Base-by-base conservation (phyloP, 2,797 vertebrate species). In the Garrulus glandarius region DNA sequence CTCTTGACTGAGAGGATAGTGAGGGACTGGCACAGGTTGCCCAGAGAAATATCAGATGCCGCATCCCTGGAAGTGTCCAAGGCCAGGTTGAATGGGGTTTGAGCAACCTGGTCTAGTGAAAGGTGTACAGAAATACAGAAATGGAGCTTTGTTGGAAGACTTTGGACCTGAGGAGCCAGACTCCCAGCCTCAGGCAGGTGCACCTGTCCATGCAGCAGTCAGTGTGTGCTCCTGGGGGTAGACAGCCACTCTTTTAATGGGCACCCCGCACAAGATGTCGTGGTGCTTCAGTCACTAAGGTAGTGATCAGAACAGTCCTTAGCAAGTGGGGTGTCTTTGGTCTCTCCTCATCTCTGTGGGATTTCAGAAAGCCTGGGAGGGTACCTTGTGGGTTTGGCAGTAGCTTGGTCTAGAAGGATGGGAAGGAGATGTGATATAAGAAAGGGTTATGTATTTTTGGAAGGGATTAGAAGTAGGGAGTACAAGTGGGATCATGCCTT, bases 141-240 rank as follows among this genome's bases (percentile, higher is more conserved):
- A 30, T 10, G 57, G 71, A 57, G 30, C 55, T 89, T 77, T 91
- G 18, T 12, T 83, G 52, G 18, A 63, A 65, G 50, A 6, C 34
- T 82, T 55, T n/a, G 39, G 46, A 27, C 10, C 17, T 11, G 21
- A 87, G 55, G 41, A 75, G 26, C 13, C 60, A 32, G 16, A 32
- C 63, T 82, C 39, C 24, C 16, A 82, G 39, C 47, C 41, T 57
- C 27, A 49, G 76, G 76, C 36, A 53, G 59, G 22, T 53, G 32
- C 21, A 8, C 61, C 34, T 72, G 27, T 59, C 50, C 36, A 12
- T 0, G 0, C 37, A 75, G 69, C 46, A 49, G 18, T 41, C 19
- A 21, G 4, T 14, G n/a, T 60, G 5, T 19, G 29, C 57, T 84
- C 37, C 55, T 55, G 63, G 32, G 37, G 47, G 34, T 1, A 19